A percentile compares a stretch with the other conserved stretches of the same genome.
These are phyloP conservation scores for Nesogale talazaci DNA, from an alignment of 2,113 vertebrate species.

Conservation along the genomic window DNA sequence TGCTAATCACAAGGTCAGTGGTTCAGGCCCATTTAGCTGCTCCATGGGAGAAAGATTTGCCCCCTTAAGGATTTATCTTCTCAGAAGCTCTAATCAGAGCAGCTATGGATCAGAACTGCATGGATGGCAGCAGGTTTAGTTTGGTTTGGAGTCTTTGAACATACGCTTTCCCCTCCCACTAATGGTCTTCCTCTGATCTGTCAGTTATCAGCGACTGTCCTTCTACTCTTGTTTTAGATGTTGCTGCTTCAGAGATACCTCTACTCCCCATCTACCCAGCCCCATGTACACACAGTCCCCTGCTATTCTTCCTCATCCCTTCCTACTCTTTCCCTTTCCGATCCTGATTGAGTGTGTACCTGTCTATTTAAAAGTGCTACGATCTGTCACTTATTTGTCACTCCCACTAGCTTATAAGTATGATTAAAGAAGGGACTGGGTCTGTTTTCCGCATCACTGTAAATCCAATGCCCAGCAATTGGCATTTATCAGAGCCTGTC, in stretches of 20 bases:
- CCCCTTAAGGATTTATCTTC: too few relatives aligned
- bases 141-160: neutral
- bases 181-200: neutral
- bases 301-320: neutral
- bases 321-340: neutral
- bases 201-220: neutral
- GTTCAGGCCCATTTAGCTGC: too few relatives aligned
- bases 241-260: neutral
- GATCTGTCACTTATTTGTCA: neutral
- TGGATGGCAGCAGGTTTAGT: too few relatives aligned
- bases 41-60: too few relatives aligned
- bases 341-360: neutral
- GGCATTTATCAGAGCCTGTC: neutral
- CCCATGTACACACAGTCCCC: neutral
- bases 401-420: neutral
- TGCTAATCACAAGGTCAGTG: too few relatives aligned
- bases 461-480: neutral
- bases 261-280: neutral
- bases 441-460: neutral
- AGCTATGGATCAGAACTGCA: too few relatives aligned
- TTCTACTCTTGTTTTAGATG: neutral
- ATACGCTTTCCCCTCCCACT: neutral
- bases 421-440: neutral
- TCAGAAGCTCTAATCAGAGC: too few relatives aligned
- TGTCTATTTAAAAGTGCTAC: neutral